Conservation (phyloP, 37 sponge, comb jelly and placozoan species). For the Chondrilla cf. caribensis region DNA sequence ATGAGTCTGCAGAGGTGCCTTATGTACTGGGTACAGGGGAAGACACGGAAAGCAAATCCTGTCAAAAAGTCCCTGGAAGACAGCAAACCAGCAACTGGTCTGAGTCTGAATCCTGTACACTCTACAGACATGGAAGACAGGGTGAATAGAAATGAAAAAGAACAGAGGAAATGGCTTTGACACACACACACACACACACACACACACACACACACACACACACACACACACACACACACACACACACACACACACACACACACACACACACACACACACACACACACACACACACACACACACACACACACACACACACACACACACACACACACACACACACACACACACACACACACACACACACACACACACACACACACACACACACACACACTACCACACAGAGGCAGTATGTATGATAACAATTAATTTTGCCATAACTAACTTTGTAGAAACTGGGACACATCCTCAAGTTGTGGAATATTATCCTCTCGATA, state of each 20-base stretch:
- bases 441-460: conserved; percentile 69
- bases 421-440: no score
- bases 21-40: conserved; percentile 99
- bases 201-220: no score
- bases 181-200: neutral
- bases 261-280: no score
- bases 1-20: conserved; percentile 86
- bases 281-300: no score
- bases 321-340: neutral
- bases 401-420: no score
- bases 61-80: conserved; percentile 97
- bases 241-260: no score
- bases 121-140: conserved; percentile 18
- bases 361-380: neutral
- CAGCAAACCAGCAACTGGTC: conserved; percentile 96
- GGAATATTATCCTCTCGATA: conserved; percentile 92
- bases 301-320: no score
- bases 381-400: neutral
- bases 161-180: neutral
- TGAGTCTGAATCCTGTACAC: conserved; percentile 87
- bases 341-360: neutral
- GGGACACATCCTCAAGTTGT: conserved; percentile 87
- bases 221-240: no score
- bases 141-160: no score
- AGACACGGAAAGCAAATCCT: conserved; percentile 95